These are phyloP conservation scores for Tetramorium simillimum DNA, from an alignment of 1,140 invertebrate genomes.

Conservation along the genomic window DNA sequence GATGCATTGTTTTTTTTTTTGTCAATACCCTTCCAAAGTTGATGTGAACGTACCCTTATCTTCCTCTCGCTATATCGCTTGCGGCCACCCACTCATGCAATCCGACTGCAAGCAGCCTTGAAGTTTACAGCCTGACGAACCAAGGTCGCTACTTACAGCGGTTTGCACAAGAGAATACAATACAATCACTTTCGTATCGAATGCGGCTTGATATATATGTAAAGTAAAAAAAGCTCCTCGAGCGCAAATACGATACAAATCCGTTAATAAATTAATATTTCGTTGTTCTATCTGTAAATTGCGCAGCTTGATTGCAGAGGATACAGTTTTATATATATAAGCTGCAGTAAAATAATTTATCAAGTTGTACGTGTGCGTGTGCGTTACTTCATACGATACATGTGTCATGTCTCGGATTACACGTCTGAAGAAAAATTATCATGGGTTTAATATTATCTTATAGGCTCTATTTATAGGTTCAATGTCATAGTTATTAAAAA, in stretches of 20 bases:
- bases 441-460: background rate
- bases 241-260: slow-evolving; percentile 11
- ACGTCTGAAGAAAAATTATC: background rate
- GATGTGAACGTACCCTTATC: slow-evolving; percentile 73
- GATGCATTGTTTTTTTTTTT: background rate
- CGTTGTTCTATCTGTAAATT: background rate
- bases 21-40: background rate
- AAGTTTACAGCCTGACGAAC: slow-evolving; percentile 71
- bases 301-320: background rate
- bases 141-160: slow-evolving; percentile 76
- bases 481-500: slow-evolving; percentile 44
- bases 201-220: slow-evolving; percentile 36
- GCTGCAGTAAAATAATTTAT: background rate
- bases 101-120: slow-evolving; percentile 73
- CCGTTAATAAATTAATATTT: background rate
- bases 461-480: slow-evolving; percentile 25
- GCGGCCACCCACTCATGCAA: slow-evolving; percentile 69
- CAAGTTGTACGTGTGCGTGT: background rate
- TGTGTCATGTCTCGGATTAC: background rate
- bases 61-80: slow-evolving; percentile 59
- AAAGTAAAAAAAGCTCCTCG: slow-evolving; percentile 9
- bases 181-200: slow-evolving; percentile 75
- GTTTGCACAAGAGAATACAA: slow-evolving; percentile 66
- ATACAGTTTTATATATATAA: slow-evolving; percentile 3
- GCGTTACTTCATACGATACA: background rate